phyloP scores from a whole-genome alignment of 2,888 invertebrate species.

The Hanleya hanleyi region DNA sequence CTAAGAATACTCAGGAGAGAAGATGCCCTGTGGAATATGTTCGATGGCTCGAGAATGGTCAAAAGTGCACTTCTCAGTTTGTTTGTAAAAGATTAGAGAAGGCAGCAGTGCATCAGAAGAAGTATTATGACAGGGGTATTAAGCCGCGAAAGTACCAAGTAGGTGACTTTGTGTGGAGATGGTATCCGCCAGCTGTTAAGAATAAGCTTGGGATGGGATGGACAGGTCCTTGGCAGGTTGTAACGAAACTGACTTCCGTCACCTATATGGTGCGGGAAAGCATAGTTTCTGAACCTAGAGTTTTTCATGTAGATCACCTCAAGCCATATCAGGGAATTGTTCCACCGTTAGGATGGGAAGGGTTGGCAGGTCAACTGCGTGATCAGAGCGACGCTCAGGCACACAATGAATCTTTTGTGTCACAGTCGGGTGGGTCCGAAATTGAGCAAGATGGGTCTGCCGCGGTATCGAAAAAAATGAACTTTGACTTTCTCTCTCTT shows the following conservation, averaged over 20 bases:
- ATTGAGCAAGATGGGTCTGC: too few species aligned
- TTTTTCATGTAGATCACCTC: constrained; percentile 25
- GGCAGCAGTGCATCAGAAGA: constrained; percentile 19
- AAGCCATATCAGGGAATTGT: constrained; percentile 20
- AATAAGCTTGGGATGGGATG: constrained; percentile 24
- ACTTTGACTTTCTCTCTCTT: too few species aligned
- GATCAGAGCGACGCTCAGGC: too few species aligned
- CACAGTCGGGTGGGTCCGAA: too few species aligned
- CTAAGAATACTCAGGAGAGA: background rate
- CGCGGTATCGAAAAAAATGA: too few species aligned
- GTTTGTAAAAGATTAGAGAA: constrained; percentile 5
- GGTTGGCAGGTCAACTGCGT: too few species aligned
- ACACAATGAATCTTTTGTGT: too few species aligned
- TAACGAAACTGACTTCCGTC: constrained; percentile 7
- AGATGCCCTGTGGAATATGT: constrained; percentile 18
- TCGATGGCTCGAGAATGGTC: constrained; percentile 11
- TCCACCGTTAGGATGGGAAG: too few species aligned
- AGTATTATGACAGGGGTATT: constrained; percentile 11
- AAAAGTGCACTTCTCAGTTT: background rate
- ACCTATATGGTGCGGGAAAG: constrained; percentile 13
- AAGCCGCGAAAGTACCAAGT: constrained; percentile 13
- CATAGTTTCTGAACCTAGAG: background rate
- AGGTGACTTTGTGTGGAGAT: constrained; percentile 26
- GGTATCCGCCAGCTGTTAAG: constrained; percentile 22
- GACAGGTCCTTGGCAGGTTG: constrained; percentile 28